Percentiles rank a stretch among this genome's conserved stretches.
These are phyloP conservation scores for Sebastes nivosus DNA, from an alignment of 2,797 vertebrate genomes.

Conservation along the genomic window DNA sequence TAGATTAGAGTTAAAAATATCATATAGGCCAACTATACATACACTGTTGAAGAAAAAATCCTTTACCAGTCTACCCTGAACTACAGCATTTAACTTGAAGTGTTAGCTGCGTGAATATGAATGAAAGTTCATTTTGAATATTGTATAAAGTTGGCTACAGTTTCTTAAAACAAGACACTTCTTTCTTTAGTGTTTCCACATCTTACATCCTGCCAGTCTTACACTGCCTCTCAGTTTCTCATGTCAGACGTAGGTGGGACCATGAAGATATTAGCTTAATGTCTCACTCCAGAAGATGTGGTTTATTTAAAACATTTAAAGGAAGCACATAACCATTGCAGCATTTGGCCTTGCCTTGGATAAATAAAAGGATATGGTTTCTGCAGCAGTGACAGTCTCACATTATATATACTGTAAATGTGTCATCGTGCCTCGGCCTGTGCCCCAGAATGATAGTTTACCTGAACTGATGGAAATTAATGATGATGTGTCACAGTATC, in stretches of 20 bases:
- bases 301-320: constrained; percentile 72
- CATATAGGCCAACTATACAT: not conserved
- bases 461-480: constrained; percentile 78
- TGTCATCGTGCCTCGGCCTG: constrained; percentile 64
- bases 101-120: constrained; percentile 14
- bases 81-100: not conserved
- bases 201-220: constrained; percentile 36
- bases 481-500: constrained; percentile 75
- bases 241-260: constrained; percentile 43
- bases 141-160: constrained; percentile 28
- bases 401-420: constrained; percentile 74
- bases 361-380: constrained; percentile 81
- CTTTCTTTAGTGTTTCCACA: constrained; percentile 46
- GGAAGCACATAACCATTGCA: constrained; percentile 64
- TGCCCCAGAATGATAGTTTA: constrained; percentile 67
- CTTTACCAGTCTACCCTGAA: not conserved
- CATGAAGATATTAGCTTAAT: constrained; percentile 68
- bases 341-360: constrained; percentile 62
- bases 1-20: constrained; percentile 36
- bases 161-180: constrained; percentile 39
- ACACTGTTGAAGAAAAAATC: not conserved
- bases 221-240: constrained; percentile 48
- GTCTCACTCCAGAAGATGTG: constrained; percentile 67
- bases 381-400: constrained; percentile 73
- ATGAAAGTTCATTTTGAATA: constrained; percentile 31